Evolutionary conservation across 2,888 invertebrate genomes (phyloP), one percentile per base, ranked within the genome.

Genomic region (Hyalella azteca): DNA sequence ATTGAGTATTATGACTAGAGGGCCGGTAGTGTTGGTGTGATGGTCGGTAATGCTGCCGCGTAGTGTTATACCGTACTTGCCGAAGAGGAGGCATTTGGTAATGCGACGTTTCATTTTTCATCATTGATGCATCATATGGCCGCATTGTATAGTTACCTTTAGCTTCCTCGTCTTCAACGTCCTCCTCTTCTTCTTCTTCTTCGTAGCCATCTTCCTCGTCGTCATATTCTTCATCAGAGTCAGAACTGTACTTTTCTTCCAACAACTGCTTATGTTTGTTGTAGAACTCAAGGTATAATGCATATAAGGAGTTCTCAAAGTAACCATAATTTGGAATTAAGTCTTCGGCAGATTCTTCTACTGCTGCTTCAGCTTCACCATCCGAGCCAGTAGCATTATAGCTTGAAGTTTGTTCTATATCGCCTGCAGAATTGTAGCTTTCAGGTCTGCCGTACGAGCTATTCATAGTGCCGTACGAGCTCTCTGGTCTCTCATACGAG

Each of bases 251-350:
- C 5, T 66, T 22, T 29, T 66, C 39, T 36, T 32, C 66, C 2
- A 66, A 2, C 2, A 36, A 36, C 5, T 36, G n/a, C 15, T 39
- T 32, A 11, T 66, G 66, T 36, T 66, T 66, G 2, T 66, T 19
- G 13, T 66, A 66, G 29, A 66, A 66, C 19, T 66, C 66, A 0
- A 66, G 9, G n/a, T 36, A 66, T 36, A 36, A 36, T 13, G 66
- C 32, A 36, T 66, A 66, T n/a, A 66, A 66, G 7, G 66, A 66
- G 36, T 66, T 66, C n/a, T 66, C 66, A 29, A 66, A 66, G 19
- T 29, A 66, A n/a, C 66, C 66, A 19, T 66, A 66, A 15, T 66
- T 15, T 66, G 66, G 66, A 19, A 36, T 36, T 9, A 36, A 11
- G 29, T 66, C 66, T 32, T 66, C 32, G 7, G n/a, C n/a, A n/a